A percentile compares a stretch with the other conserved stretches of the same genome.
Conservation (phyloP, 2,888 invertebrate species). For the Parnassius glacialis region DNA sequence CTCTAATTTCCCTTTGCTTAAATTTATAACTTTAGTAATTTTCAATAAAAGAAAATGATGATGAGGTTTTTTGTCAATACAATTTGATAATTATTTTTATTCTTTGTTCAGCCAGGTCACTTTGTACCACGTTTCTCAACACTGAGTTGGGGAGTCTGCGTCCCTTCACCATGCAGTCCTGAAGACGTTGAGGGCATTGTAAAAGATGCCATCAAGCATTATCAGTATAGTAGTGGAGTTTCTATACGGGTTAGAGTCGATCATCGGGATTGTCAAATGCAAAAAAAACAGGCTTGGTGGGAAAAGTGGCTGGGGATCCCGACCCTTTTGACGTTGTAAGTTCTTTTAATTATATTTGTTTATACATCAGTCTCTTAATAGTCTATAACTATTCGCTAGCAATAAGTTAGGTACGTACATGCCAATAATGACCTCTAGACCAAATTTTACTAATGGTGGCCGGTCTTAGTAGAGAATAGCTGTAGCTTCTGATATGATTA, state of each 20-base stretch:
- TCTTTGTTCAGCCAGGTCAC: slow-evolving; percentile 84
- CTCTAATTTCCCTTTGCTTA: no score
- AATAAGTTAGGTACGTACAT: no score
- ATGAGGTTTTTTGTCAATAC: not conserved
- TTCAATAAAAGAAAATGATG: no score
- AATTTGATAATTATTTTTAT: slow-evolving; percentile 32
- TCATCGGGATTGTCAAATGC: slow-evolving; percentile 82
- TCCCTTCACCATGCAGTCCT: slow-evolving; percentile 83
- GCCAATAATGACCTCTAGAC: no score
- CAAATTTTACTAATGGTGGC: no score
- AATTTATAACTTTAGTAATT: no score
- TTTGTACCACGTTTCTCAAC: slow-evolving; percentile 86
- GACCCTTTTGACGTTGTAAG: slow-evolving; percentile 68
- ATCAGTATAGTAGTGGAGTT: slow-evolving; percentile 80
- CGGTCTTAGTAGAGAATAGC: no score
- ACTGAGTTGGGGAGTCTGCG: slow-evolving; percentile 86
- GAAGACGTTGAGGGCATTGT: slow-evolving; percentile 81
- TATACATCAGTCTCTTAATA: no score
- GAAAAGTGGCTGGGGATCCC: slow-evolving; percentile 63
- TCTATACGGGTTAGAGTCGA: slow-evolving; percentile 83
- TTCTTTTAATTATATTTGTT: slow-evolving; percentile 16
- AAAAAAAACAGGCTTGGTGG: slow-evolving; percentile 59
- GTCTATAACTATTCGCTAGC: no score
- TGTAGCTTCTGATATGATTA: no score
- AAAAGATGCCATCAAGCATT: slow-evolving; percentile 80